Evolutionary conservation across 1,140 invertebrate species (phyloP), one percentile per base, ranked within the genome.

Genomic region (Rhizoglyphus robini): DNA sequence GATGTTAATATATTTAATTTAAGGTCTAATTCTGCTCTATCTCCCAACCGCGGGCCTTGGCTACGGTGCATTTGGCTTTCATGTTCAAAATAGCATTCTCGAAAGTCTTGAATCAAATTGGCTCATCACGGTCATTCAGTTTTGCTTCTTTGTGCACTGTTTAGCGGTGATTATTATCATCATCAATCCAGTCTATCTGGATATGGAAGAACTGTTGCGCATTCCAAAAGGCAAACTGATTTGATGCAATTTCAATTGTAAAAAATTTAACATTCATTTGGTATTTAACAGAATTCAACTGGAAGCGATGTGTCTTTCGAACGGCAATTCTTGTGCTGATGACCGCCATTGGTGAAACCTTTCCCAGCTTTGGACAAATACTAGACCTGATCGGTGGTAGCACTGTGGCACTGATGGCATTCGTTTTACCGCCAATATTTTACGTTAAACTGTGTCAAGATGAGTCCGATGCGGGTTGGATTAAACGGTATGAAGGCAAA

Each of bases 321-420:
- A 86, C 87, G 1, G 72, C 77, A 0, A 76, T 93, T 1, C 80
- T 90, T 18, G 78, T 82, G 0, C 66, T 86, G 1, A 84, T 85
- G 0, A 82, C 93, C 3, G 81, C 88, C 23, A 76, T 92, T 3
- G 88, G 84, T 0, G 86, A 90, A 76, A 82, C 84, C 2, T 82
- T 95, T 0, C 90, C 91, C 0, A 79, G 84, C 68, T 94, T 94
- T 73, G 89, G 91, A 67, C 78, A 89, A n/a, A 84, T 95, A 2
- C 87, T 95, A 83, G 83, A 88, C 30, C 76, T 95, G 3, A 83
- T 94, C 3, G 90, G 90, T 18, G 86, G 86, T 0, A 81, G 92
- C 0, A 90, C 87, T 0, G 86, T 88, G 0, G 88, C 88, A 0
- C 73, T 94, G 5, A 84, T 90, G 67, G 83, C 83, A 2, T 91